These are phyloP conservation scores for Heliconius ismenius DNA, from an alignment of 2,888 invertebrate species.

Conservation along the genomic window DNA sequence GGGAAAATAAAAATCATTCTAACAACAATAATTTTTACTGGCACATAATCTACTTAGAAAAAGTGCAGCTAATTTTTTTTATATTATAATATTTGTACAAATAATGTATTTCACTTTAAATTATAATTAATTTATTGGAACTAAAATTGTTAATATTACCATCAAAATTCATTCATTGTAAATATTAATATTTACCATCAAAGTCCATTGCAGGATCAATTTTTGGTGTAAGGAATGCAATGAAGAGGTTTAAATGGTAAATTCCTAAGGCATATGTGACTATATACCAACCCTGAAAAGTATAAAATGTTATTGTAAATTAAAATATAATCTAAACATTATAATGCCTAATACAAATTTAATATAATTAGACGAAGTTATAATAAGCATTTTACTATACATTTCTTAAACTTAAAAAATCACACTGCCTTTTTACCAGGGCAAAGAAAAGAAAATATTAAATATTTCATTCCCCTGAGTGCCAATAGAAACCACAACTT, in stretches of 20 bases:
- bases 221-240: conserved; percentile 99
- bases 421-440: too few species aligned
- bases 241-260: conserved; percentile 99
- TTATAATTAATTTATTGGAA: not conserved
- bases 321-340: not conserved
- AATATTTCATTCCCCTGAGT: too few species aligned
- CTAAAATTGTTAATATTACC: too few species aligned
- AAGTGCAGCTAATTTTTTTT: too few species aligned
- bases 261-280: conserved; percentile 99
- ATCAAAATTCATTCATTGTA: not conserved
- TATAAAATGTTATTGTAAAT: not conserved
- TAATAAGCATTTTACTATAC: not conserved
- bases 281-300: conserved; percentile 99
- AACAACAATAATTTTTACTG: too few species aligned
- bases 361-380: not conserved
- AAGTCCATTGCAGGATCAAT: conserved; percentile 98
- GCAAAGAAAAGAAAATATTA: too few species aligned
- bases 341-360: not conserved
- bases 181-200: conserved; percentile 84
- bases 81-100: not conserved
- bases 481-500: too few species aligned
- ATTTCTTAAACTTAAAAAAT: not conserved
- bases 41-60: too few species aligned
- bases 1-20: too few species aligned
- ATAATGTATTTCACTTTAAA: not conserved